Conservation (phyloP, 2,888 invertebrate species). For the Hydriomena furcata region DNA sequence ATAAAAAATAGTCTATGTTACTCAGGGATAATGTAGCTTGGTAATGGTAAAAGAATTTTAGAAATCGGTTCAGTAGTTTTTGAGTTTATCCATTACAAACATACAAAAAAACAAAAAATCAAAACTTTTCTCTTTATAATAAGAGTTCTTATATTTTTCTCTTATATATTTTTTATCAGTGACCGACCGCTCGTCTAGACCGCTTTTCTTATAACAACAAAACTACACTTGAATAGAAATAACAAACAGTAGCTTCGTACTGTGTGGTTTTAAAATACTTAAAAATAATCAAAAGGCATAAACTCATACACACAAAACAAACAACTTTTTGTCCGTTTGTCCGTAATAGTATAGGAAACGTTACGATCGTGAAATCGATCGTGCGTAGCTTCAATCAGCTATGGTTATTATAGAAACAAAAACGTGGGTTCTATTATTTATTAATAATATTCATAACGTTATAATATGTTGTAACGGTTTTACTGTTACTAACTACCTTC, state of each 20-base stretch:
- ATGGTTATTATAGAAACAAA: constrained; percentile 35
- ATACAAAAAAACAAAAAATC: too few relatives aligned
- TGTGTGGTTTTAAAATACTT: constrained; percentile 1
- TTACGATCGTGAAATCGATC: constrained; percentile 31
- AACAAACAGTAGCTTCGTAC: background rate
- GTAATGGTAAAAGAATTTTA: too few relatives aligned
- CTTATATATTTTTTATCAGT: too few relatives aligned
- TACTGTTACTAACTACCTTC: too few relatives aligned
- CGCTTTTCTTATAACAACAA: too few relatives aligned
- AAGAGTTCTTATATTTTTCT: too few relatives aligned
- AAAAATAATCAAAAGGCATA: constrained; percentile 3
- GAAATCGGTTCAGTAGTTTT: too few relatives aligned
- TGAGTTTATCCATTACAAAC: too few relatives aligned
- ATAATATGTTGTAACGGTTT: constrained; percentile 1
- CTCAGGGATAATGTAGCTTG: too few relatives aligned
- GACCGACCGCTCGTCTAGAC: too few relatives aligned
- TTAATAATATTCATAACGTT: constrained; percentile 24
- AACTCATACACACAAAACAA: constrained; percentile 11
- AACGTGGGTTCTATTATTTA: constrained; percentile 31
- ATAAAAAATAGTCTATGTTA: too few relatives aligned
- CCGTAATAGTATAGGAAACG: constrained; percentile 9
- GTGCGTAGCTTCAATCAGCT: constrained; percentile 34
- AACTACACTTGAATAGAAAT: background rate
- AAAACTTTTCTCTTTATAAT: too few relatives aligned
- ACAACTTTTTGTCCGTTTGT: constrained; percentile 5